phyloP scores from a whole-genome alignment of 2,888 invertebrate species.

The Pandemis heparana region DNA sequence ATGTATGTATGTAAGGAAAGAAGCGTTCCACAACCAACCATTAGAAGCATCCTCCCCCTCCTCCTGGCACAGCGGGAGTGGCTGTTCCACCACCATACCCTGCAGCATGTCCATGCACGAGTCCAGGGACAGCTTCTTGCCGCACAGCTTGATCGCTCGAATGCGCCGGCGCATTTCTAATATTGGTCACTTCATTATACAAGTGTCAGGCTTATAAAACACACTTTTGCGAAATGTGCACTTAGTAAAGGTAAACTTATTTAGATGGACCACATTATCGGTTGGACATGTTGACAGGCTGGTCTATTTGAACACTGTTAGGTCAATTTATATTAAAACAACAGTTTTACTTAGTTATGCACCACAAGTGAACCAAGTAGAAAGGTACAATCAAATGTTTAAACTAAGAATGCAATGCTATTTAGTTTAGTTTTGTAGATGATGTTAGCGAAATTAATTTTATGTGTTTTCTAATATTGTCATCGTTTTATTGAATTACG shows the following conservation, averaged over 20 bases:
- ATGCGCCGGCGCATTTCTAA: constrained; percentile 93
- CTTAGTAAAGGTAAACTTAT: too few relatives aligned
- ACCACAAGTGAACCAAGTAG: neutral
- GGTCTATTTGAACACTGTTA: neutral
- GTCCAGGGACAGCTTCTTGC: constrained; percentile 96
- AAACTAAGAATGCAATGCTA: neutral
- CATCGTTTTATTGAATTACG: too few relatives aligned
- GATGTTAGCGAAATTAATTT: too few relatives aligned
- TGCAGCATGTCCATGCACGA: constrained; percentile 96
- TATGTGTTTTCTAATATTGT: too few relatives aligned
- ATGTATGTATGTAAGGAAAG: neutral
- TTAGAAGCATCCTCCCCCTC: constrained; percentile 81
- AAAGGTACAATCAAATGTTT: neutral
- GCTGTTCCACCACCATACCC: constrained; percentile 86
- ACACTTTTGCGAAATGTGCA: too few relatives aligned
- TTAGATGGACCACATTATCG: too few relatives aligned
- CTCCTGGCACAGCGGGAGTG: constrained; percentile 83
- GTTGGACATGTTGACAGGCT: too few relatives aligned
- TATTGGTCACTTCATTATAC: neutral
- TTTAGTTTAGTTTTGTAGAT: too few relatives aligned
- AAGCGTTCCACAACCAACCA: constrained; percentile 62
- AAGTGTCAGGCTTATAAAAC: neutral
- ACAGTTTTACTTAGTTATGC: neutral
- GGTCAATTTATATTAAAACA: neutral
- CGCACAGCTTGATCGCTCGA: constrained; percentile 94